Percentiles rank a stretch among this genome's conserved stretches.
These are phyloP conservation scores for Ptychadena robeensis DNA, from an alignment of 2,797 vertebrate species.

Conservation along the genomic window DNA sequence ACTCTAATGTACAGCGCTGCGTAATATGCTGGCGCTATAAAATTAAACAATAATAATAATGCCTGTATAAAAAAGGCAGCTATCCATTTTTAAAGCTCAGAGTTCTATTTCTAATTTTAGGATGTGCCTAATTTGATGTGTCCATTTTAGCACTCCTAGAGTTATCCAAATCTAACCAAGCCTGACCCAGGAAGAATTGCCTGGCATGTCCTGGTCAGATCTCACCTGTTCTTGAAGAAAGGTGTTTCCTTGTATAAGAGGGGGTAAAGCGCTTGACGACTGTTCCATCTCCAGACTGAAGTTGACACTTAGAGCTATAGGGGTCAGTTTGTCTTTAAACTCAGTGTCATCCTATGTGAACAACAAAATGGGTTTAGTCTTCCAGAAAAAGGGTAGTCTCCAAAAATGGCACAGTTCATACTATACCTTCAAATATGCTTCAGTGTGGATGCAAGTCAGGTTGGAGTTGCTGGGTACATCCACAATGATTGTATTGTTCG, in stretches of 20 bases:
- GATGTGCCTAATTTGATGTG: too few species aligned
- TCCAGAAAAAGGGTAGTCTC: background rate
- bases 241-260: slow-evolving; percentile 79
- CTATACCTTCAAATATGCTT: slow-evolving; percentile 79
- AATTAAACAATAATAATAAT: too few species aligned
- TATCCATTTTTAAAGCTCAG: too few species aligned
- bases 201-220: too few species aligned
- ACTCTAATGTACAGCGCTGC: too few species aligned
- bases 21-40: too few species aligned
- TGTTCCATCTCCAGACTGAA: slow-evolving; percentile 66
- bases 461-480: slow-evolving; percentile 60
- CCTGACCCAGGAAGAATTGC: too few species aligned
- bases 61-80: too few species aligned
- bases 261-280: slow-evolving; percentile 45
- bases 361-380: slow-evolving; percentile 18
- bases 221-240: slow-evolving; percentile 79
- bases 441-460: slow-evolving; percentile 69
- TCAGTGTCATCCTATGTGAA: slow-evolving; percentile 73
- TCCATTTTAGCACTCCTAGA: too few species aligned
- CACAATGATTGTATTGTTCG: slow-evolving; percentile 64
- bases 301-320: slow-evolving; percentile 78
- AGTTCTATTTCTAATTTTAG: too few species aligned
- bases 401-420: slow-evolving; percentile 59
- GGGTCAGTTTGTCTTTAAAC: slow-evolving; percentile 87
- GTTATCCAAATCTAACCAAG: too few species aligned